These are phyloP conservation scores for Proteles cristata DNA, from an alignment of 2,113 vertebrate species.

Conservation along the genomic window DNA sequence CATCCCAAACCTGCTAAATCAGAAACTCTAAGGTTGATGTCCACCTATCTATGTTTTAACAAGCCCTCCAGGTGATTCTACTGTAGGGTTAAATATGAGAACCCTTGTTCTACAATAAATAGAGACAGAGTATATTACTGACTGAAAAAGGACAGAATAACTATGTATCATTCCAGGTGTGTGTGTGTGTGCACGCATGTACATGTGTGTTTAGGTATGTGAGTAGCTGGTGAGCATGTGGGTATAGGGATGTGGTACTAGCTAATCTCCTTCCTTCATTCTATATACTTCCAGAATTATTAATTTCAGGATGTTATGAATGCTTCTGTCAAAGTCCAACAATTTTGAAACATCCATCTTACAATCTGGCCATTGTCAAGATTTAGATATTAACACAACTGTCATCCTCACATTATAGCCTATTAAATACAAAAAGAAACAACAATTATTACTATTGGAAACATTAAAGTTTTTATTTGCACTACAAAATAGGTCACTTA, in stretches of 20 bases:
- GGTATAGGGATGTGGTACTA: background rate
- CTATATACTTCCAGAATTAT: background rate
- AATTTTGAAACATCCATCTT: background rate
- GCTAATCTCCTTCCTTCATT: background rate
- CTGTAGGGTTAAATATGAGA: background rate
- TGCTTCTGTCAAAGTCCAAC: background rate
- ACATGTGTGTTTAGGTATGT: background rate
- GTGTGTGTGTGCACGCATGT: no score
- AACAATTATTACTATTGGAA: background rate
- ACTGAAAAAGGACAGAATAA: background rate
- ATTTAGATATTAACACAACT: background rate
- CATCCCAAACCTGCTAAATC: background rate
- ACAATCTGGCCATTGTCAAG: background rate
- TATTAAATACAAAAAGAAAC: slow-evolving; percentile 6
- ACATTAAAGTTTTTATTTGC: slow-evolving; percentile 3
- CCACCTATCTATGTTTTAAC: background rate
- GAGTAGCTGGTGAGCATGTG: no score
- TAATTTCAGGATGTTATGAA: background rate
- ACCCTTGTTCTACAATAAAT: background rate
- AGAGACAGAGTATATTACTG: background rate
- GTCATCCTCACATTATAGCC: background rate
- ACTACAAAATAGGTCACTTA: background rate
- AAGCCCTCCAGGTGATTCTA: background rate
- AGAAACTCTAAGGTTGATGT: background rate
- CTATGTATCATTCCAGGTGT: background rate